phyloP scores from a whole-genome alignment of 2,113 vertebrate species.

The Toxostoma redivivum region DNA sequence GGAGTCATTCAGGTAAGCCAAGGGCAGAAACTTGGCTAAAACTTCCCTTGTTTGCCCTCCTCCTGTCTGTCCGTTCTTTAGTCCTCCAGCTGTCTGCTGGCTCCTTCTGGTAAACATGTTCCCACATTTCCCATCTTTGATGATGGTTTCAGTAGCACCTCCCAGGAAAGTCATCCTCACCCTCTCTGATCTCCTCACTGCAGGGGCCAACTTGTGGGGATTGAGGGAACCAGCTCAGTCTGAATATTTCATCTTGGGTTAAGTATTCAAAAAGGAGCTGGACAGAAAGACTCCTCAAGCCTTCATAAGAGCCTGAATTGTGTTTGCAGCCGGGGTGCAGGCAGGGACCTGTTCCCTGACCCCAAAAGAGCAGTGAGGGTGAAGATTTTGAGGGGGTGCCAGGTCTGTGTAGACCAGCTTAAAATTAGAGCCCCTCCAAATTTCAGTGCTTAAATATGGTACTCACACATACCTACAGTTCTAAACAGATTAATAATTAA shows the following conservation, averaged over 20 bases:
- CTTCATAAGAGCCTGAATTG: not conserved
- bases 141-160: not conserved
- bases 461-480: not conserved
- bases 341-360: fast-evolving
- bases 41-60: not conserved
- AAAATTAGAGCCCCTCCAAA: not conserved
- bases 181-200: not conserved
- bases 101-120: not conserved
- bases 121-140: fast-evolving
- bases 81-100: not conserved
- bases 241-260: not conserved
- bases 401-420: not conserved
- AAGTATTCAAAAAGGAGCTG: not conserved
- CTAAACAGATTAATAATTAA: not conserved
- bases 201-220: not conserved
- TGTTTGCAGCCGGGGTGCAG: not conserved
- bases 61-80: not conserved
- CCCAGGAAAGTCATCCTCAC: not conserved
- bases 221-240: not conserved
- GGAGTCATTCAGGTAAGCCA: not conserved
- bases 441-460: not conserved
- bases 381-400: not conserved
- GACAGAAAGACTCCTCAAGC: not conserved
- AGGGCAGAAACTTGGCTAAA: not conserved
- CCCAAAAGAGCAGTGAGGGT: fast-evolving